Conservation (phyloP, 2,113 vertebrate genomes). For the Psittacula cyanocephala region DNA sequence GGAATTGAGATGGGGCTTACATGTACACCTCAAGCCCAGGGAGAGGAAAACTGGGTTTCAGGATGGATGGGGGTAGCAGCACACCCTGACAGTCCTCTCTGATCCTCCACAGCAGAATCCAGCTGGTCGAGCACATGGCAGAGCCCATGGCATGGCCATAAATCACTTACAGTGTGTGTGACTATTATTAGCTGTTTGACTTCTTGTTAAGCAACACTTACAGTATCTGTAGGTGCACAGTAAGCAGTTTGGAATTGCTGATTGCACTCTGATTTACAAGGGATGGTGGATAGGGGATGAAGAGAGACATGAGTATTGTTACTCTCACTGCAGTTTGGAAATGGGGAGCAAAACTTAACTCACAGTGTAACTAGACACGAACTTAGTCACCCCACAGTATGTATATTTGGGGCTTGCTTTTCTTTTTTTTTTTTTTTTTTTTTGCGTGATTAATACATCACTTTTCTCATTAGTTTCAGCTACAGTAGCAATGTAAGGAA, state of each 20-base stretch:
- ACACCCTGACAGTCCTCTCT: neutral
- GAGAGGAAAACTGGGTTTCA: neutral
- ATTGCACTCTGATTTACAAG: slow-evolving; percentile 4
- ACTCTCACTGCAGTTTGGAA: slow-evolving; percentile 8
- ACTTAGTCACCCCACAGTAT: neutral
- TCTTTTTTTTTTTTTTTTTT: neutral
- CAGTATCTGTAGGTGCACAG: slow-evolving; percentile 8
- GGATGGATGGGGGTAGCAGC: neutral
- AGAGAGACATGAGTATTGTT: neutral
- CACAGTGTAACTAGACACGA: neutral
- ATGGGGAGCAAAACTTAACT: neutral
- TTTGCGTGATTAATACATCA: neutral
- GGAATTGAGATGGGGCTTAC: neutral
- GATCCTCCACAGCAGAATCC: neutral
- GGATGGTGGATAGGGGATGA: neutral
- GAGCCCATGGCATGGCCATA: neutral
- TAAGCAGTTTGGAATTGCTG: slow-evolving; percentile 4
- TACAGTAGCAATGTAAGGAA: neutral
- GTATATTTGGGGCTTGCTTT: neutral
- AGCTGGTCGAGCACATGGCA: neutral
- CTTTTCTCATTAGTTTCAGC: neutral
- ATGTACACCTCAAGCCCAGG: neutral
- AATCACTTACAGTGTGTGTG: neutral
- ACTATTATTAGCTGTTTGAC: slow-evolving; percentile 49
- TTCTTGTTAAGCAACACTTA: slow-evolving; percentile 46